Percentiles rank a stretch among this genome's conserved stretches.
These are phyloP conservation scores for Sebastes goodei DNA, from an alignment of 2,797 vertebrate genomes.

Conservation along the genomic window DNA sequence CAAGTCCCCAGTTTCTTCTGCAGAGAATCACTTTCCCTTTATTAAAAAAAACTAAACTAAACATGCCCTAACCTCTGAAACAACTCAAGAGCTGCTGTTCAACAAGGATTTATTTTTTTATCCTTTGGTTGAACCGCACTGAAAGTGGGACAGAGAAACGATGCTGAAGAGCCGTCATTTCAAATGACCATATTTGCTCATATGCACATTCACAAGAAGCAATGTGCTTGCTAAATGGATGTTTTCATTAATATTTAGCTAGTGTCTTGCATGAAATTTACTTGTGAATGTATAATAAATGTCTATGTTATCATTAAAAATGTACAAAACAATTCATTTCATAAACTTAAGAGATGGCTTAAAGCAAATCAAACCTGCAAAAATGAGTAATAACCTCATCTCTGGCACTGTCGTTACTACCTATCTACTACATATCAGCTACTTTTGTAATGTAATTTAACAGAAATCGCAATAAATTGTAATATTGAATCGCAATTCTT, in stretches of 20 bases:
- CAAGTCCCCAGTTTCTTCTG: constrained; percentile 14
- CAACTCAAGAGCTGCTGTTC: constrained; percentile 16
- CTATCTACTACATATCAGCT: too few relatives aligned
- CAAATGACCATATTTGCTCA: neutral
- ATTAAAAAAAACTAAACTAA: neutral
- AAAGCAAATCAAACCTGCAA: too few relatives aligned
- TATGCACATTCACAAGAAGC: neutral
- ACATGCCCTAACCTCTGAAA: constrained; percentile 11
- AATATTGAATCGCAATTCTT: too few relatives aligned
- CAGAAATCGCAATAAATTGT: too few relatives aligned
- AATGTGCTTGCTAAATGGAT: neutral
- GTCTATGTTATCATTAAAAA: neutral
- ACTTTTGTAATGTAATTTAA: too few relatives aligned
- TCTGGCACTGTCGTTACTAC: too few relatives aligned
- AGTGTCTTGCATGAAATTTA: neutral
- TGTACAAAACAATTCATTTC: neutral
- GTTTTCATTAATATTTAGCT: neutral
- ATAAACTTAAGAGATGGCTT: too few relatives aligned
- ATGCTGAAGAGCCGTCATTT: neutral
- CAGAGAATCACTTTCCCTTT: neutral
- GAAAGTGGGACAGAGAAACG: neutral
- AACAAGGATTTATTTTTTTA: constrained; percentile 2
- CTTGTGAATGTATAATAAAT: neutral
- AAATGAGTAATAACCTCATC: too few relatives aligned
- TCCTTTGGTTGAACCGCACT: neutral